Evolutionary conservation across 2,888 invertebrate species (phyloP), one percentile per base, ranked within the genome.

Genomic region (Agriopis leucophaearia): DNA sequence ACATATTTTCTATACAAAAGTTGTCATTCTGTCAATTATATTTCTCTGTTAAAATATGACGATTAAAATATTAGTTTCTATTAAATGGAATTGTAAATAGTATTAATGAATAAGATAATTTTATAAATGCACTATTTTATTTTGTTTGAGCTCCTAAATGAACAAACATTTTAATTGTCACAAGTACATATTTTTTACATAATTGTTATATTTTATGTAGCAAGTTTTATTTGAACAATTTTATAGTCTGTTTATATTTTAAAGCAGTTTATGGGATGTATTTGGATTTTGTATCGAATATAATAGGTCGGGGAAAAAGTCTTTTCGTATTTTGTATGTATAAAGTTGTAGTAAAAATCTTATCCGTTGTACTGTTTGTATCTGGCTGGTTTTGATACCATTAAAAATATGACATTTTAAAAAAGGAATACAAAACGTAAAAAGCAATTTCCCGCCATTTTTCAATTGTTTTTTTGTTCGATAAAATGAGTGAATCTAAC

Each of bases 171-270:
- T 42, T 35, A 15, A 6, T 52, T 40, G 47, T 47, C n/a, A 38
- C 35, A 56, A 69, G 69, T 69, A 69, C 56, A 64, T 40, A 56
- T 68, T 52, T 60, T 68, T 52, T 63, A 61, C 58, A 54, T 57
- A 48, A 58, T 50, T 7, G 51, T 50, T 15, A 56, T 66, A 66
- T 70, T 57, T 52, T 60, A 62, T 71, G 27, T 57, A 62, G n/a
- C 57, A 54, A 56, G 58, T 64, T 62, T 58, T 64, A 58, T 64
- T 61, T 59, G 58, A 71, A 66, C 63, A 65, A 66, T 69, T 75
- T 66, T 70, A 70, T 72, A 65, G 59, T 64, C 55, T 71, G 65
- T 66, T 64, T 56, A 13, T 59, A 51, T 45, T 67, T 58, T 63
- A 47, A 56, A 58, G 13, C 36, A 55, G 47, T 58, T 36, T 44